Evolutionary conservation across 2,113 vertebrate species (phyloP).

Genomic region (Patagioenas fasciata): DNA sequence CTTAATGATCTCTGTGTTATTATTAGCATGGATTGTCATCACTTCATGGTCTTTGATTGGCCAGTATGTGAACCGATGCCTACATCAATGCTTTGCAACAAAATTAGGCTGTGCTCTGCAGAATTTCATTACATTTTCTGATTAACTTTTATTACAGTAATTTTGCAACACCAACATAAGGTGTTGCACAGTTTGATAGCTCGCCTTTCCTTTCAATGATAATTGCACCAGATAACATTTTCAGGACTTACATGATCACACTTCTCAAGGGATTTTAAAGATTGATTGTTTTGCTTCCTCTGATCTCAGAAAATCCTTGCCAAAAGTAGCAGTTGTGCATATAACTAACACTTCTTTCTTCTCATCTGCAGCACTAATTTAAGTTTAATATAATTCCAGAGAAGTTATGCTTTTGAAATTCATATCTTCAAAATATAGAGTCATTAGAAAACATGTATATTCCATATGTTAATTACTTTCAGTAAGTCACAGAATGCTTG

Average conservation of each 20-base stretch:
- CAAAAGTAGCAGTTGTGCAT: not conserved
- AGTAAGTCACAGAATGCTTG: not conserved
- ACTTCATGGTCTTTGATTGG: not conserved
- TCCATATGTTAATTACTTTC: not conserved
- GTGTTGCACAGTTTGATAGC: slow-evolving; percentile 17
- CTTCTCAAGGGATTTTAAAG: not conserved
- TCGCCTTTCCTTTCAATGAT: slow-evolving; percentile 2
- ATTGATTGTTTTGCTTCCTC: not conserved
- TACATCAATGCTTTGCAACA: not conserved
- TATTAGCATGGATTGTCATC: not conserved
- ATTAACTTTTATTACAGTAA: slow-evolving; percentile 27
- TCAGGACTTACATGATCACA: not conserved
- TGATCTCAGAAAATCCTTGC: slow-evolving; percentile 10
- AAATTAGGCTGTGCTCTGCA: not conserved
- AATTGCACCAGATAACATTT: not conserved
- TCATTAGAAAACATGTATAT: not conserved
- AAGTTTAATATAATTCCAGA: not conserved
- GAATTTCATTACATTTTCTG: slow-evolving; percentile 21
- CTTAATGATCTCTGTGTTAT: not conserved
- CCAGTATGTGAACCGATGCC: not conserved
- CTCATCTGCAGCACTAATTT: not conserved
- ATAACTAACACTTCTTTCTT: not conserved
- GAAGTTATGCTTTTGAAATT: slow-evolving; percentile 17
- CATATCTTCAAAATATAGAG: not conserved
- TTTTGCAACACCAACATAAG: not conserved